These are phyloP conservation scores for Scaptomyza reducta DNA, from an alignment of 2,888 invertebrate genomes.

Conservation along the genomic window DNA sequence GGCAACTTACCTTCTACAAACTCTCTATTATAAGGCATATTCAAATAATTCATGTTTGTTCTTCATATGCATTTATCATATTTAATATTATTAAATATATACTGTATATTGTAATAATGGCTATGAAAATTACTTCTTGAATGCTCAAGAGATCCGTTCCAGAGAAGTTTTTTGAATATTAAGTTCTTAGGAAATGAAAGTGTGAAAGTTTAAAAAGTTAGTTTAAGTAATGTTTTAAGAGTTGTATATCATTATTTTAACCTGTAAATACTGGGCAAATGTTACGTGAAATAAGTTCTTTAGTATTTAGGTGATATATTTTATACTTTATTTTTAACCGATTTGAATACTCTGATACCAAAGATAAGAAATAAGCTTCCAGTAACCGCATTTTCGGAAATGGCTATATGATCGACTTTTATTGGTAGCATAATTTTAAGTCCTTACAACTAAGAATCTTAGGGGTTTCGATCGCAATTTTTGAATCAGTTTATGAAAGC, in stretches of 20 bases:
- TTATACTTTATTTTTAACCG: not conserved
- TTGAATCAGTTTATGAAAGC: no score
- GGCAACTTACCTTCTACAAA: constrained; percentile 53
- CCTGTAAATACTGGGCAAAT: constrained; percentile 21
- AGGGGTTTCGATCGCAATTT: no score
- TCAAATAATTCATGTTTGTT: constrained; percentile 61
- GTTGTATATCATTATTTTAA: not conserved
- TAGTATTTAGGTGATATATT: not conserved
- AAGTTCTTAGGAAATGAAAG: not conserved
- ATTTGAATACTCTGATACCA: not conserved
- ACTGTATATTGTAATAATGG: not conserved
- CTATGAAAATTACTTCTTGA: not conserved
- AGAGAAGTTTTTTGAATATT: not conserved
- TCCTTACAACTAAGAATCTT: no score
- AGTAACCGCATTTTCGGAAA: not conserved
- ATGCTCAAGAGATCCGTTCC: not conserved
- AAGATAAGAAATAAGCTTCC: not conserved
- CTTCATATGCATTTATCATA: constrained; percentile 23
- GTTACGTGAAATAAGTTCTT: constrained; percentile 1
- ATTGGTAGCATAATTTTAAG: no score
- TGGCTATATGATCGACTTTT: not conserved
- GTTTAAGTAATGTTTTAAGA: constrained; percentile 9
- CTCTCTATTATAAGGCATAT: constrained; percentile 40
- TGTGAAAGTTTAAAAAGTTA: not conserved
- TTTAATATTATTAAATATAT: constrained; percentile 29